Base-by-base conservation (phyloP, 2,888 invertebrate species). In the Tetanocera ferruginea region DNA sequence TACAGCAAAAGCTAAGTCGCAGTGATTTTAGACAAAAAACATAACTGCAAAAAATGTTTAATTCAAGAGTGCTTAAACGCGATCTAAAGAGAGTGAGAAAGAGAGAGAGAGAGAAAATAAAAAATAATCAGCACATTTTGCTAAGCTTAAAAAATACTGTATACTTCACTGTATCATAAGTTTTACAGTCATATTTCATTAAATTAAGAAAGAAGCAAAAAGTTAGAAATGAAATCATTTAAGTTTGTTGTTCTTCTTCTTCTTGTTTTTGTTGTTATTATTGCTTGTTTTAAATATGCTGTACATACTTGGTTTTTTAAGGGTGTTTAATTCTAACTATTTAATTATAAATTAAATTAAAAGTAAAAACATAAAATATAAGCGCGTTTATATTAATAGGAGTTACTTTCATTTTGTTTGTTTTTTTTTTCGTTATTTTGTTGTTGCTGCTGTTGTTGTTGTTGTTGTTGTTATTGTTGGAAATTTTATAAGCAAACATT, bases 341-440 rank as follows among this genome's bases (percentile, higher is more conserved):
- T 75, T 55, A 67, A 75, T 55, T 66, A 19, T 67, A 75, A 75
- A 55, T 75, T 67, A 75, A 75, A 67, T 75, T 67, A 75, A 51
- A 75, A 75, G 23, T 67, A 34, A 67, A 52, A 75, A 75, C 74
- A 74, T 74, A 74, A 66, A 74, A 74, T 66, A 66, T 52, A 66
- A 37, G 66, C 75, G 75, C 67, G 34, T 75, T 75, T 75, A 75
- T 67, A 75, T 67, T 55, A 75, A 75, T 55, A 75, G 75, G 75
- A 64, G 67, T 67, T 75, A 52, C 23, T 75, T 66, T 52, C 23
- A 5, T 37, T 19, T 69, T 49, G 14, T 69, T 69, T 49, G 19
- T 55, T 67, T 55, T 66, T 75, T 9, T 55, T 55, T 72, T 60
- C 25, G 23, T 37, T n/a, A 60, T 43, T 67, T 34, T 34, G 57